phyloP scores from a whole-genome alignment of 2,888 invertebrate species.

The Syrista parreyssii region DNA sequence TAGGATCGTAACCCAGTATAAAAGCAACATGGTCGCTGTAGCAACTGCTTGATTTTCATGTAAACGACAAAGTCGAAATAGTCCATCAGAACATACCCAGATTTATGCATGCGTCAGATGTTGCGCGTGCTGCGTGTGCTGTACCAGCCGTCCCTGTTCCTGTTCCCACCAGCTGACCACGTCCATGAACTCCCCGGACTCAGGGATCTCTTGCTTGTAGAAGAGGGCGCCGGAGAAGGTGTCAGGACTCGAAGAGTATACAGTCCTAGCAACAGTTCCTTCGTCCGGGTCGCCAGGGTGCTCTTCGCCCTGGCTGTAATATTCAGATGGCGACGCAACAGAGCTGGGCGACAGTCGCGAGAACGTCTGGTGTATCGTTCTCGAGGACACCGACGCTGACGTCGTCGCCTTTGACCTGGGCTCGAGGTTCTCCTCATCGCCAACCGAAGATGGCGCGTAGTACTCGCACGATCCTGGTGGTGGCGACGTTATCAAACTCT shows the following conservation, averaged over 20 bases:
- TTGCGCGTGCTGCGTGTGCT: constrained; percentile 55
- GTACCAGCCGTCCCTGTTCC: constrained; percentile 60
- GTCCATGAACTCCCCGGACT: constrained; percentile 61
- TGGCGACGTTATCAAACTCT: constrained; percentile 36
- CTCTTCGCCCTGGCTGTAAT: constrained; percentile 53
- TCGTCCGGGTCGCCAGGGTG: constrained; percentile 57
- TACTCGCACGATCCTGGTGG: constrained; percentile 44
- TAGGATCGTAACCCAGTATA: neutral
- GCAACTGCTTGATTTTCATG: neutral
- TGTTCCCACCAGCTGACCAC: constrained; percentile 66
- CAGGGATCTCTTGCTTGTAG: constrained; percentile 59
- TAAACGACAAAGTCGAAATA: neutral
- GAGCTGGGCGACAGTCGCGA: constrained; percentile 54
- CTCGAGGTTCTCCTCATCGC: constrained; percentile 62
- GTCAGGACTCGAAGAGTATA: constrained; percentile 57
- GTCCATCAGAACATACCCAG: constrained; percentile 13
- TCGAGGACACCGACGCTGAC: constrained; percentile 3
- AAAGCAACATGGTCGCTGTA: neutral
- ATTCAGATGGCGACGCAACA: constrained; percentile 50
- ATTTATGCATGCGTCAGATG: constrained; percentile 61
- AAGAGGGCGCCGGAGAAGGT: constrained; percentile 58
- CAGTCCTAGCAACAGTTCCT: constrained; percentile 41
- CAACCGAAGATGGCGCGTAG: constrained; percentile 47
- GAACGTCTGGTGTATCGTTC: constrained; percentile 14
- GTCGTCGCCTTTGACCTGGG: constrained; percentile 34